phyloP scores from a whole-genome alignment of 2,113 vertebrate species.

The Desmodus rotundus region DNA sequence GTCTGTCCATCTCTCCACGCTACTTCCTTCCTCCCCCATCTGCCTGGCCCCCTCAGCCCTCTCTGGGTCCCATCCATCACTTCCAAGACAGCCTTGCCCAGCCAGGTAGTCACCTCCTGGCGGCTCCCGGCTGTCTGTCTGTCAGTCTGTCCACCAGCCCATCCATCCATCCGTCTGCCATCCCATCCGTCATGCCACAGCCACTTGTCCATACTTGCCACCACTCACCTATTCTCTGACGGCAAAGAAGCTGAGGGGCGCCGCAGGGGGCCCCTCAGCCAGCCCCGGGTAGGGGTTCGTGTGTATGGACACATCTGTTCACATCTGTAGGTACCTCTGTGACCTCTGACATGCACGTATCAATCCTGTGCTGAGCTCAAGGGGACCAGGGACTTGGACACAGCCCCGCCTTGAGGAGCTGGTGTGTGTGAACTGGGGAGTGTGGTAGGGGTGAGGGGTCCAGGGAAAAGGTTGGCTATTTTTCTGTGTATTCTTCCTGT shows the following conservation, averaged over 20 bases:
- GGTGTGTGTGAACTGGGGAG: background rate
- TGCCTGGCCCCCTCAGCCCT: background rate
- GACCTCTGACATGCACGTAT: background rate
- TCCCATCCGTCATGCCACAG: slow-evolving; percentile 9
- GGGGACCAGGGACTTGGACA: background rate
- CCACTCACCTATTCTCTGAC: background rate
- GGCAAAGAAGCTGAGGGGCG: too few species aligned
- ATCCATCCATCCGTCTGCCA: slow-evolving; percentile 52
- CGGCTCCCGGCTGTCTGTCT: background rate
- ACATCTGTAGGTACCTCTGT: background rate
- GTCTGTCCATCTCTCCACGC: background rate
- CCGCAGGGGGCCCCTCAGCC: background rate
- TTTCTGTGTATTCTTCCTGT: background rate
- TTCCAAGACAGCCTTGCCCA: slow-evolving; percentile 28
- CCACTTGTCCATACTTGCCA: background rate
- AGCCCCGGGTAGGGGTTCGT: background rate
- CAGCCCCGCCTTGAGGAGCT: background rate
- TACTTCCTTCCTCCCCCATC: slow-evolving; percentile 2
- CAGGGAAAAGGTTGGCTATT: accelerated
- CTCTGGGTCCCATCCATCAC: slow-evolving; percentile 61
- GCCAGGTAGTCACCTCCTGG: slow-evolving; percentile 48
- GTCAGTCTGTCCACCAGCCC: slow-evolving; percentile 23
- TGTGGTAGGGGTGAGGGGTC: background rate
- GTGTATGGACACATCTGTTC: background rate
- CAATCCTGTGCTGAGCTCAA: background rate